Evolutionary conservation across 2,888 invertebrate species (phyloP), one percentile per base, ranked within the genome.

Genomic region (Iphiclides podalirius): DNA sequence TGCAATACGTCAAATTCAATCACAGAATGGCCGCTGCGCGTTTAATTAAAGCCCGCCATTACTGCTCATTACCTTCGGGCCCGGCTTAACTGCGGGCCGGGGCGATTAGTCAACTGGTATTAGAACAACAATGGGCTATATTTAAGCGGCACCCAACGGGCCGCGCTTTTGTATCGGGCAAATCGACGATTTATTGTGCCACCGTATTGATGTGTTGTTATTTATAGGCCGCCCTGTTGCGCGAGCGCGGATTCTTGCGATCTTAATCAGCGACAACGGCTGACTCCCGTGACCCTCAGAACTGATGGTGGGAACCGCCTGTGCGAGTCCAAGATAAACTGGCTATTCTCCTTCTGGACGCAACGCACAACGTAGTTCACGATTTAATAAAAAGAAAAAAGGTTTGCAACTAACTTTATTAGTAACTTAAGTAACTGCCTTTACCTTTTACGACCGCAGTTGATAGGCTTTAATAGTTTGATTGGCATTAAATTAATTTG

Each of bases 81-180:
- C 58, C 17, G 37, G 33, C 28, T 20, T 55, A 50, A 60, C 38
- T 50, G 54, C 45, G 41, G 52, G 45, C 59, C 57, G 44, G 13
- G 64, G 68, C 75, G 76, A 81, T 83, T 84, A 84, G 83, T 79
- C 78, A 74, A 73, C 73, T 61, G 55, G 72, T 68, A 78, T 80
- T 81, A 77, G 75, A 78, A 80, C 79, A 80, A 83, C 79, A 81
- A 79, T 82, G 69, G 67, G 45, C 64, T 78, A 79, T 82, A 82
- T 82, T 82, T 74, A 75, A 72, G 73, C 70, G 63, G 55, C 53
- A 58, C 60, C 65, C 59, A 61, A 62, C 50, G 45, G 44, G 11
- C 31, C 4, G 31, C 4, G 31, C 31, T 41, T 45, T 50, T 55
- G 57, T 66, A 61, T 68, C 53, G 65, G 74, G 77, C 80, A 79